Evolutionary conservation across 2,888 invertebrate species (phyloP).

Genomic region (Pseudeuparius sepicola): DNA sequence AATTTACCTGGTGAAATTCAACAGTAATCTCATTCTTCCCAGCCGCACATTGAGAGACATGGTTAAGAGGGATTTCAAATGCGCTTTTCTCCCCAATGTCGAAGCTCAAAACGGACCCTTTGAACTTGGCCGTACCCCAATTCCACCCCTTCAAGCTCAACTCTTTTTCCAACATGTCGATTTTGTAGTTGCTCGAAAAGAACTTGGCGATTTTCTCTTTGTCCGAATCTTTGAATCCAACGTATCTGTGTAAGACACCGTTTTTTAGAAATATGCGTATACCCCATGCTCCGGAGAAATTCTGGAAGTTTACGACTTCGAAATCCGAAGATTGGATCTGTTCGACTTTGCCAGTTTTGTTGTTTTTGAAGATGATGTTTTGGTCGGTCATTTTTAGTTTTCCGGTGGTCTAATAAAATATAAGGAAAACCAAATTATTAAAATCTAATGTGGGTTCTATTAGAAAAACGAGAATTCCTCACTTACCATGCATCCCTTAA

Average conservation of each 20-base stretch:
- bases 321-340: constrained; percentile 77
- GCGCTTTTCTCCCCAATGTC: constrained; percentile 75
- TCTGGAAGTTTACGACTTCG: constrained; percentile 84
- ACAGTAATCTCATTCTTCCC: constrained; percentile 97
- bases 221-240: constrained; percentile 91
- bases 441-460: constrained; percentile 1
- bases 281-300: constrained; percentile 84
- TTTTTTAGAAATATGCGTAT: constrained; percentile 81
- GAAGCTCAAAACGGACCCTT: constrained; percentile 75
- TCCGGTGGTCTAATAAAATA: constrained; percentile 67
- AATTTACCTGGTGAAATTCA: constrained; percentile 91
- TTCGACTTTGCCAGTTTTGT: constrained; percentile 93
- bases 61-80: constrained; percentile 91
- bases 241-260: constrained; percentile 82
- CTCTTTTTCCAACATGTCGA: constrained; percentile 85
- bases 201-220: constrained; percentile 89
- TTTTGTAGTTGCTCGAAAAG: constrained; percentile 70
- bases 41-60: constrained; percentile 92
- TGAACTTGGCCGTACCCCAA: constrained; percentile 94
- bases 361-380: constrained; percentile 86
- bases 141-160: constrained; percentile 97
- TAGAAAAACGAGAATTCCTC: neutral
- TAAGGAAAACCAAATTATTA: too few species aligned
- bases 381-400: constrained; percentile 86
- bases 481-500: constrained; percentile 79